phyloP scores from a whole-genome alignment of 2,888 invertebrate species.

The Elegia similella region DNA sequence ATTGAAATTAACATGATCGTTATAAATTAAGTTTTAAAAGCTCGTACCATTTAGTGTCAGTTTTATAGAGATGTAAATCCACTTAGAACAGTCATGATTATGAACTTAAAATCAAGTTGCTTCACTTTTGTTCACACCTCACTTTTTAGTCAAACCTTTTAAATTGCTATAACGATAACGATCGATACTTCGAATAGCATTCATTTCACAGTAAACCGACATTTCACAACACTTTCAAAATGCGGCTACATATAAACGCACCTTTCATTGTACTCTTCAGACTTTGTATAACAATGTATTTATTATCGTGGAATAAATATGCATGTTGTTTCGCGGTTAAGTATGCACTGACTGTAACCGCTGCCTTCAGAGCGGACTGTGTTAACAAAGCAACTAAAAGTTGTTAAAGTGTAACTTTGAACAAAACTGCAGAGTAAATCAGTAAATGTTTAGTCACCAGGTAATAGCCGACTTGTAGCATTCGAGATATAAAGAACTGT shows the following conservation, averaged over 20 bases:
- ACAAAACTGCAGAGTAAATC: background rate
- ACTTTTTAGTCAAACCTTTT: conserved; percentile 1
- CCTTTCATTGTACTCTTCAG: background rate
- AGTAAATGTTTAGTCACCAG: too few relatives aligned
- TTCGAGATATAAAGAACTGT: too few relatives aligned
- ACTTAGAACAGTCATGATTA: too few relatives aligned
- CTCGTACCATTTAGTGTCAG: conserved; percentile 1
- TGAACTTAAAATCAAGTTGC: background rate
- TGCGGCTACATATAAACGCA: conserved; percentile 10
- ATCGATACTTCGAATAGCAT: background rate
- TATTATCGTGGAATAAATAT: conserved; percentile 14
- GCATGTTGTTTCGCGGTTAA: conserved; percentile 13
- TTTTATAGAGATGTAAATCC: background rate
- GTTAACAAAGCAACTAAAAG: conserved; percentile 3
- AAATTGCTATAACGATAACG: conserved; percentile 1
- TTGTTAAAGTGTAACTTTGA: conserved; percentile 6
- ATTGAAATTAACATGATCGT: too few relatives aligned
- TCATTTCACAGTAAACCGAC: conserved; percentile 13
- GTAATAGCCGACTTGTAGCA: too few relatives aligned
- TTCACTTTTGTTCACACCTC: background rate
- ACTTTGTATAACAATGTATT: conserved; percentile 15
- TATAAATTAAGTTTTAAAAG: background rate
- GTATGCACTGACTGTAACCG: conserved; percentile 12
- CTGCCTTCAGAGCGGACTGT: conserved; percentile 3
- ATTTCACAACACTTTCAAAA: conserved; percentile 17